phyloP scores from a whole-genome alignment of 2,888 invertebrate genomes.

The Drosophila tripunctata region DNA sequence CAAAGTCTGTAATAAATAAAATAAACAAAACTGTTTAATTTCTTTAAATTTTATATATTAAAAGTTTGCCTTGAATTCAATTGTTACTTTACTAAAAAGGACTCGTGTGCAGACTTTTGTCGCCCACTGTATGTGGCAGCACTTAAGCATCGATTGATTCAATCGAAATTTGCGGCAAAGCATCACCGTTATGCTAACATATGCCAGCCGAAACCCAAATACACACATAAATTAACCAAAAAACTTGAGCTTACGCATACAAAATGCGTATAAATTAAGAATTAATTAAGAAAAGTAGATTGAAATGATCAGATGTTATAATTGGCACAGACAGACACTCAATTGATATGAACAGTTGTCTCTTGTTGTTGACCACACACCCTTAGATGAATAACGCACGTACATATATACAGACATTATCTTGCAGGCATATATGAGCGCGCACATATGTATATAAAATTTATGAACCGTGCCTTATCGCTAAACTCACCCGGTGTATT shows the following conservation, averaged over 20 bases:
- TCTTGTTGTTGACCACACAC: conserved; percentile 7
- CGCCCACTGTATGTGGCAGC: too few species aligned
- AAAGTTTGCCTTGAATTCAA: too few species aligned
- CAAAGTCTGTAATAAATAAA: too few species aligned
- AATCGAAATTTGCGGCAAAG: background rate
- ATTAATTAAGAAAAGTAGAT: background rate
- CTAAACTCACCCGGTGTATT: conserved; percentile 26
- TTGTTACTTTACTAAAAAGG: too few species aligned
- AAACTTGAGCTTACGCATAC: conserved; percentile 4
- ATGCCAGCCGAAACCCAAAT: background rate
- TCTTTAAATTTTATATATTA: too few species aligned
- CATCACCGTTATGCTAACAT: background rate
- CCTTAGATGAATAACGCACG: background rate
- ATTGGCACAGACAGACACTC: background rate
- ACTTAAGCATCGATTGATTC: background rate
- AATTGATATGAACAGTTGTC: conserved; percentile 10
- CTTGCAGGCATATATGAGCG: too few species aligned
- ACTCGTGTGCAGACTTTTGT: too few species aligned
- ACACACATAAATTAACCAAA: background rate
- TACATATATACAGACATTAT: background rate
- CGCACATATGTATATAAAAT: too few species aligned
- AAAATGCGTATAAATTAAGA: background rate
- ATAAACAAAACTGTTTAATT: too few species aligned
- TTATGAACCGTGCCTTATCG: conserved; percentile 21
- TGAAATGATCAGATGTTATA: background rate